phyloP scores from a whole-genome alignment of 2,797 vertebrate species.

The Gallinago nigripennis region DNA sequence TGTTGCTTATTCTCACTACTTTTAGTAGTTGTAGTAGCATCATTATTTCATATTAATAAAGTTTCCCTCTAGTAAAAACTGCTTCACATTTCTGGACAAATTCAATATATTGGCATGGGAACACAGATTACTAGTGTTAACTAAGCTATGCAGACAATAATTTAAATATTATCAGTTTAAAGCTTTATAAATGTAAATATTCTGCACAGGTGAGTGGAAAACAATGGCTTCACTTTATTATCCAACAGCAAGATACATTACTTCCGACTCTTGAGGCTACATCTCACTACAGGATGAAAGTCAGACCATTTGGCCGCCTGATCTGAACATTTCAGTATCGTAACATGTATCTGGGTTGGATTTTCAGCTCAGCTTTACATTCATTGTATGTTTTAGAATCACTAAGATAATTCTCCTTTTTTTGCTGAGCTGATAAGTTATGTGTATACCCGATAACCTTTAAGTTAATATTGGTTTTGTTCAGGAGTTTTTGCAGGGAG shows the following conservation, averaged over 20 bases:
- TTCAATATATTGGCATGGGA: background rate
- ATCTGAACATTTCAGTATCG: background rate
- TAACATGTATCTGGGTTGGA: background rate
- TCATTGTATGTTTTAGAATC: background rate
- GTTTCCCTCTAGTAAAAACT: background rate
- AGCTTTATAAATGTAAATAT: background rate
- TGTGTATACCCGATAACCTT: background rate
- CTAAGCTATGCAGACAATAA: background rate
- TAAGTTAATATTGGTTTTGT: background rate
- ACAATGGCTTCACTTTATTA: background rate
- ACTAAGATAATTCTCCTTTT: background rate
- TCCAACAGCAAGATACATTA: background rate
- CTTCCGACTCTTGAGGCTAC: background rate
- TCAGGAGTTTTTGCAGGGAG: background rate
- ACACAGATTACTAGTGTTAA: background rate
- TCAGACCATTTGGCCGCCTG: background rate
- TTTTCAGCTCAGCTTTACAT: background rate
- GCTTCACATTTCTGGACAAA: background rate
- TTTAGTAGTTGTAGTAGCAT: background rate
- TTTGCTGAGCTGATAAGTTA: background rate
- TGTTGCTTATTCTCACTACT: background rate
- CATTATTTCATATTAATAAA: background rate
- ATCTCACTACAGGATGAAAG: background rate
- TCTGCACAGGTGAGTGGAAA: background rate
- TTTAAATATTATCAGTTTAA: background rate